Conservation (phyloP, 2,797 vertebrate genomes). For the Acridotheres tristis region DNA sequence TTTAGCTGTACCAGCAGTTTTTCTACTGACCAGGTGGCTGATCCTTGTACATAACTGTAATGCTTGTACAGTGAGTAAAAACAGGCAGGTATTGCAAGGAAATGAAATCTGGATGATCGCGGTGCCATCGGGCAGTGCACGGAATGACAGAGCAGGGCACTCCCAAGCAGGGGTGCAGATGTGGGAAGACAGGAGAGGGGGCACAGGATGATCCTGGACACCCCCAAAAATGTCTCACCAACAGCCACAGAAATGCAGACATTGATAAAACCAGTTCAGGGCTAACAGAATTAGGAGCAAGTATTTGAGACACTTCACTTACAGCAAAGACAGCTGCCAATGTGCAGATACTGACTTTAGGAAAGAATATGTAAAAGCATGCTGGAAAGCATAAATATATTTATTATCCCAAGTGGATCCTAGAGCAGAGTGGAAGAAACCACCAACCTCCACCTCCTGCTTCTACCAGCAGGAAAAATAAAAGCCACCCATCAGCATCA, state of each 20-base stretch:
- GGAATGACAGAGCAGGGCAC: not conserved
- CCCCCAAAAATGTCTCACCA: not conserved
- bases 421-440: not conserved
- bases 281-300: not conserved
- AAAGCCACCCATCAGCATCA: not conserved
- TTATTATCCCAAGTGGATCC: not conserved
- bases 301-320: rapidly evolving
- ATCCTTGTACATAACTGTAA: not conserved
- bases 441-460: not conserved
- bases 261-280: not conserved
- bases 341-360: not conserved
- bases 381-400: not conserved
- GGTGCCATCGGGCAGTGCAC: rapidly evolving
- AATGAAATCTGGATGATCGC: not conserved
- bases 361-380: not conserved
- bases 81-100: not conserved
- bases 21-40: not conserved
- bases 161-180: not conserved
- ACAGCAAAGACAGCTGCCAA: not conserved
- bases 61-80: not conserved
- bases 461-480: not conserved
- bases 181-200: rapidly evolving
- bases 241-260: not conserved
- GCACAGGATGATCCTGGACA: not conserved
- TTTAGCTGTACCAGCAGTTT: not conserved